These are phyloP conservation scores for Lithosia quadra DNA, from an alignment of 2,888 invertebrate genomes.

Conservation along the genomic window DNA sequence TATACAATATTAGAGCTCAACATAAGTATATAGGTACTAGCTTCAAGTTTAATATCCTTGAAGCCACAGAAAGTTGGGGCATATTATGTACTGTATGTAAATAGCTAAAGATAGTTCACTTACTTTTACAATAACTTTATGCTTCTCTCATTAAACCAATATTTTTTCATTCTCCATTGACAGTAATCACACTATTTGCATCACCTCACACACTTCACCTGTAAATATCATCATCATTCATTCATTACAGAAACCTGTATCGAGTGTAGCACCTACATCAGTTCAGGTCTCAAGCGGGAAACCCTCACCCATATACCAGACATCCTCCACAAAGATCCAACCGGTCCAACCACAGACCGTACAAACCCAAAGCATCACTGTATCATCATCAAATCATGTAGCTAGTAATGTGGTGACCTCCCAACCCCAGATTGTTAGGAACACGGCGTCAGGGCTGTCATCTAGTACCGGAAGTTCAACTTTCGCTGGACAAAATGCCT, in stretches of 20 bases:
- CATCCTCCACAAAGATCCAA: conserved; percentile 93
- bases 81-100: background rate
- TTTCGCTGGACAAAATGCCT: conserved; percentile 74
- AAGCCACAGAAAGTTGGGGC: background rate
- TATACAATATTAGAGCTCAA: too few relatives aligned
- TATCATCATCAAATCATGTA: conserved; percentile 76
- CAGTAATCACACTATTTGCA: conserved; percentile 33
- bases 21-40: too few relatives aligned
- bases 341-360: conserved; percentile 93
- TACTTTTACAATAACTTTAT: background rate
- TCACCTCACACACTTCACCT: conserved; percentile 64
- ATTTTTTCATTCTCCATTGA: too few relatives aligned
- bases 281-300: conserved; percentile 89
- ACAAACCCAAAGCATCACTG: conserved; percentile 77
- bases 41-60: background rate
- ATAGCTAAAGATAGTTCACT: background rate
- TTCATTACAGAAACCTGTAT: conserved; percentile 93
- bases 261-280: conserved; percentile 94
- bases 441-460: conserved; percentile 83
- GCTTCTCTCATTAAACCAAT: background rate
- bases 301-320: conserved; percentile 92
- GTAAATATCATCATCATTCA: conserved; percentile 83
- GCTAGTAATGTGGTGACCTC: conserved; percentile 79
- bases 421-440: conserved; percentile 85
- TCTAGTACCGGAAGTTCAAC: conserved; percentile 79